Conservation (phyloP, 1,140 invertebrate species). For the Stratiolaelaps scimitus region DNA sequence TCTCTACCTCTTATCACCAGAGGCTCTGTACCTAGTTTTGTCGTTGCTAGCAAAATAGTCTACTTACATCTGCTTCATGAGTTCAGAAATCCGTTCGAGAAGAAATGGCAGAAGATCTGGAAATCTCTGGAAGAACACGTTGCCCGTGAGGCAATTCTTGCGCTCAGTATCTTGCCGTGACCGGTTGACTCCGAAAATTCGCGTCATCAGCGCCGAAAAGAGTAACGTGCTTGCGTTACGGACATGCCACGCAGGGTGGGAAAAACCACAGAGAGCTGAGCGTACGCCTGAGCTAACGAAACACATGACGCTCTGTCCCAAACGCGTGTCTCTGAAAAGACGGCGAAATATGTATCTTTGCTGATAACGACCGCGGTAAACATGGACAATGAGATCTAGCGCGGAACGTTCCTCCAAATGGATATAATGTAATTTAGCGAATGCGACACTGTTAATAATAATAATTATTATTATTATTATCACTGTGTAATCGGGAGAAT, state of each 20-base stretch:
- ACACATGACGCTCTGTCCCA: conserved; percentile 56
- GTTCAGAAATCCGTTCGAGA: conserved; percentile 49
- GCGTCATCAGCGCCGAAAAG: conserved; percentile 65
- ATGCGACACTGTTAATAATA: too few species aligned
- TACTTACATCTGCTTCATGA: conserved; percentile 38
- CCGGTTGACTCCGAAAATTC: conserved; percentile 77
- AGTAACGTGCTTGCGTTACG: conserved; percentile 74
- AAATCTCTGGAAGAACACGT: conserved; percentile 71
- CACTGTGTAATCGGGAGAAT: too few species aligned
- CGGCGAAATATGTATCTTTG: too few species aligned
- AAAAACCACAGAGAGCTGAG: conserved; percentile 59
- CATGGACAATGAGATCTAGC: too few species aligned
- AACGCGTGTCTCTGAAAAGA: conserved; percentile 54
- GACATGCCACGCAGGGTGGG: conserved; percentile 56
- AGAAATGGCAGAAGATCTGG: conserved; percentile 65
- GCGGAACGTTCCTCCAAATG: too few species aligned
- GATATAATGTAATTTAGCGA: too few species aligned
- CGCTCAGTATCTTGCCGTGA: conserved; percentile 53
- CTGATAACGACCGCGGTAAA: too few species aligned
- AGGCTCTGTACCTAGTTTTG: conserved; percentile 26
- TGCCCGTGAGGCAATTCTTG: conserved; percentile 56
- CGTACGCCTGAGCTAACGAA: conserved; percentile 59
- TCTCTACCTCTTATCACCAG: conserved; percentile 31
- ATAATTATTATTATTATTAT: too few species aligned
- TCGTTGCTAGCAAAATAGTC: conserved; percentile 21